Evolutionary conservation across 1,140 invertebrate species (phyloP).

Genomic region (Dryas iulia): DNA sequence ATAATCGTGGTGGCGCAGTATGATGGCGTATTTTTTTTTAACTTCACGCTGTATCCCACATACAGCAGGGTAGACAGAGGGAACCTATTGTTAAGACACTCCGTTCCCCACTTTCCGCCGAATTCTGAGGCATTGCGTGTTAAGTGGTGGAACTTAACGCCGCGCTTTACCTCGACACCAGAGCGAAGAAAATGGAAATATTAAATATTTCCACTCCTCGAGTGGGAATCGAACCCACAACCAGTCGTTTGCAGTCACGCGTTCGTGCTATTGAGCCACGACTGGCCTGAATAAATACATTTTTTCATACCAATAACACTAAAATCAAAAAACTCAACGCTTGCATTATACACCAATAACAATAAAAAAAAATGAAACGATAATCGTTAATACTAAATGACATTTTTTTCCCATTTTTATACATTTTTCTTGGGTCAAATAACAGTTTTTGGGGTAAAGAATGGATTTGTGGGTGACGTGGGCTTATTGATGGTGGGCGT

Average conservation of each 20-base stretch:
- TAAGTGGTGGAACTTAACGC: too few relatives aligned
- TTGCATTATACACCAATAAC: neutral
- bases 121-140: neutral
- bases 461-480: neutral
- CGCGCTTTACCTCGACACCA: too few relatives aligned
- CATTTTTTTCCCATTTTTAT: neutral
- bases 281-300: too few relatives aligned
- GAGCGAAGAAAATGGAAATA: too few relatives aligned
- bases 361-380: neutral
- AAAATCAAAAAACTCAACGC: neutral
- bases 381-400: neutral
- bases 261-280: too few relatives aligned
- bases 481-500: conserved; percentile 8
- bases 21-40: neutral
- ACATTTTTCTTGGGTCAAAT: neutral
- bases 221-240: too few relatives aligned
- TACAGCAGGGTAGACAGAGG: neutral
- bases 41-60: neutral
- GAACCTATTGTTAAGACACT: neutral
- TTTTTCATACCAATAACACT: too few relatives aligned
- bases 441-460: conserved; percentile 3
- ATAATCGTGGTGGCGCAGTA: too few relatives aligned
- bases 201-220: too few relatives aligned
- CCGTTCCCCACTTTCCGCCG: neutral
- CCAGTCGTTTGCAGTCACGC: too few relatives aligned